Conservation (phyloP, 2,888 invertebrate genomes). For the Eilema caniola region DNA sequence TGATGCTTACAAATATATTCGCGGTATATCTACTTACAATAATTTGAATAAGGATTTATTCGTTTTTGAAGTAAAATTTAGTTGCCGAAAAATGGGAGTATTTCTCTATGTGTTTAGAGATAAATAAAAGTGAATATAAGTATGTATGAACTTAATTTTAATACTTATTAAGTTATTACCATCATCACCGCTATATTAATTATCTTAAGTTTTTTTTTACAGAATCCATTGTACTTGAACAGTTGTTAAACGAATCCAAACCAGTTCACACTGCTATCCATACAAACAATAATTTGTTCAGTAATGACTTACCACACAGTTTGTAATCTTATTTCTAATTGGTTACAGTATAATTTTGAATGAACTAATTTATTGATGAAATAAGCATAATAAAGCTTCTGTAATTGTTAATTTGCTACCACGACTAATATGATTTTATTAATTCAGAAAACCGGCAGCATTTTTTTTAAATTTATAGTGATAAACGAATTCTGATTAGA, state of each 20-base stretch:
- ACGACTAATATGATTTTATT: conserved; percentile 4
- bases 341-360: conserved; percentile 2
- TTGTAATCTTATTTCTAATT: conserved; percentile 4
- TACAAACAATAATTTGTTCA: neutral
- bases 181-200: too few species aligned
- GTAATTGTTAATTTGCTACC: neutral
- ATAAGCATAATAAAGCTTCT: neutral
- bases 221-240: neutral
- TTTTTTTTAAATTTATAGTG: neutral
- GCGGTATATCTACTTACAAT: too few species aligned
- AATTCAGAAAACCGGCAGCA: neutral
- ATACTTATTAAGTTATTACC: too few species aligned
- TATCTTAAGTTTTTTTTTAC: neutral
- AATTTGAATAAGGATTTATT: too few species aligned
- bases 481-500: neutral
- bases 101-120: too few species aligned
- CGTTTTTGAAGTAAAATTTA: too few species aligned
- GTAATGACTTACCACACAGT: neutral
- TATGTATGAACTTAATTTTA: too few species aligned
- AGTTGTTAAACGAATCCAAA: neutral
- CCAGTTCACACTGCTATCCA: neutral
- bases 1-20: too few species aligned
- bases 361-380: neutral
- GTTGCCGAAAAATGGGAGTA: too few species aligned
- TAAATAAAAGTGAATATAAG: too few species aligned